A percentile compares a stretch with the other conserved stretches of the same genome.
Conservation (phyloP, 2,113 vertebrate species). For the Coryphaenoides rupestris region DNA sequence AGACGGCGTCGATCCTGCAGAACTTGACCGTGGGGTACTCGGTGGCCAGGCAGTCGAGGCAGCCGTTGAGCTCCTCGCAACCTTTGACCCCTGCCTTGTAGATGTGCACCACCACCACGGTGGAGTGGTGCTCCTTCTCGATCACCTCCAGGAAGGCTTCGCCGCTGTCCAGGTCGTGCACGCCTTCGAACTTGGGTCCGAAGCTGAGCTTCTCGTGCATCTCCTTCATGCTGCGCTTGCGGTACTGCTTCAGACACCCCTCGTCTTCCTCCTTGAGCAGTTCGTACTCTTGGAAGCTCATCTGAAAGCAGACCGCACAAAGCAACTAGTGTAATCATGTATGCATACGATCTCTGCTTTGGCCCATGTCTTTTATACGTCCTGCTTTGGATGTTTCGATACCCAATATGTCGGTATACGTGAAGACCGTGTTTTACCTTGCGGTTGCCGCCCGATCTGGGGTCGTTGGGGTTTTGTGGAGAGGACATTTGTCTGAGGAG, state of each 20-base stretch:
- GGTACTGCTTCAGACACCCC: slow-evolving; percentile 86
- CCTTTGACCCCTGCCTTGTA: slow-evolving; percentile 84
- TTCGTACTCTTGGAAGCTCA: slow-evolving; percentile 94
- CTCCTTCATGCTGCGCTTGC: slow-evolving; percentile 90
- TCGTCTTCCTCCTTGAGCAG: slow-evolving; percentile 90
- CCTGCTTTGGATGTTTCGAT: neutral
- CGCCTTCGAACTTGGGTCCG: slow-evolving; percentile 83
- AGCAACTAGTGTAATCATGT: neutral
- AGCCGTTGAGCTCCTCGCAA: slow-evolving; percentile 85
- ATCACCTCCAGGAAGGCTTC: slow-evolving; percentile 91
- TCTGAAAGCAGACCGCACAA: slow-evolving; percentile 74
- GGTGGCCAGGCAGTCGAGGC: slow-evolving; percentile 81
- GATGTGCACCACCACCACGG: slow-evolving; percentile 88
- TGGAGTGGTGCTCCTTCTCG: slow-evolving; percentile 87
- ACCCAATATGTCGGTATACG: neutral
- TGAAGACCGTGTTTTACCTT: slow-evolving; percentile 79
- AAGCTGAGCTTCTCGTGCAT: slow-evolving; percentile 96
- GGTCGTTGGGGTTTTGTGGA: slow-evolving; percentile 72
- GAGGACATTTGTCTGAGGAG: slow-evolving; percentile 94
- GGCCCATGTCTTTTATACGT: neutral
- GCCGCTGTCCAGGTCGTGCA: slow-evolving; percentile 85
- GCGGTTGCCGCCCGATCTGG: slow-evolving; percentile 78
- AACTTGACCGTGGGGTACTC: slow-evolving; percentile 90
- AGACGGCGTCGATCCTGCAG: slow-evolving; percentile 88
- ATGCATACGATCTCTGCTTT: neutral